Evolutionary conservation across 2,113 vertebrate species (phyloP).

Genomic region (Ceyx melanurus): DNA sequence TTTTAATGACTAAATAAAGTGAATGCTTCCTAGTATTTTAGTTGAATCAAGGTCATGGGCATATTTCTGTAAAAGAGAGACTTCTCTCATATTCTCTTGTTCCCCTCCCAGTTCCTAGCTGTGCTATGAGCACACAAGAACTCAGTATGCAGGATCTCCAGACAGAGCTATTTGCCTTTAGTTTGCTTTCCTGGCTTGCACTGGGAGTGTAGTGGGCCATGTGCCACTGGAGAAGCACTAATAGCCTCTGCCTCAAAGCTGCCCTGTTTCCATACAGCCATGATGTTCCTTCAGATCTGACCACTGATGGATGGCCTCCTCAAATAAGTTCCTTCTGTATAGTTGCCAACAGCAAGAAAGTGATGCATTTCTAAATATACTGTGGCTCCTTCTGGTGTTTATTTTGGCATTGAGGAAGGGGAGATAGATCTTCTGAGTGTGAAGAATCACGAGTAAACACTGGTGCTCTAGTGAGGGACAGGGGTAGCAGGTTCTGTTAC

Average conservation of each 20-base stretch:
- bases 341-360: not conserved
- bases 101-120: not conserved
- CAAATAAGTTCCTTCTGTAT: not conserved
- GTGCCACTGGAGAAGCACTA: not conserved
- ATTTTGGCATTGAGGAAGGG: not conserved
- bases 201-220: not conserved
- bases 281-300: not conserved
- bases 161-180: not conserved
- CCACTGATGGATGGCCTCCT: not conserved
- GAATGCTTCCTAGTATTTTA: not conserved
- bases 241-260: not conserved
- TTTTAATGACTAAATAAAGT: not conserved
- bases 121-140: not conserved
- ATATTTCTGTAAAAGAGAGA: not conserved
- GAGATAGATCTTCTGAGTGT: not conserved
- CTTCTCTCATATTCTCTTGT: not conserved
- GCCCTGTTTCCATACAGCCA: not conserved
- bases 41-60: not conserved
- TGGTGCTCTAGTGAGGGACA: not conserved
- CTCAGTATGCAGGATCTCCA: not conserved
- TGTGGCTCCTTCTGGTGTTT: not conserved
- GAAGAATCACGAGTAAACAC: not conserved
- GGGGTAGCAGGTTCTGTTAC: not conserved
- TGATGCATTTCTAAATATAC: slow-evolving; percentile 17
- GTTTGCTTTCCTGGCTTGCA: not conserved